Base-by-base conservation (phyloP, 2,113 vertebrate genomes). In the Oncorhynchus tshawytscha region DNA sequence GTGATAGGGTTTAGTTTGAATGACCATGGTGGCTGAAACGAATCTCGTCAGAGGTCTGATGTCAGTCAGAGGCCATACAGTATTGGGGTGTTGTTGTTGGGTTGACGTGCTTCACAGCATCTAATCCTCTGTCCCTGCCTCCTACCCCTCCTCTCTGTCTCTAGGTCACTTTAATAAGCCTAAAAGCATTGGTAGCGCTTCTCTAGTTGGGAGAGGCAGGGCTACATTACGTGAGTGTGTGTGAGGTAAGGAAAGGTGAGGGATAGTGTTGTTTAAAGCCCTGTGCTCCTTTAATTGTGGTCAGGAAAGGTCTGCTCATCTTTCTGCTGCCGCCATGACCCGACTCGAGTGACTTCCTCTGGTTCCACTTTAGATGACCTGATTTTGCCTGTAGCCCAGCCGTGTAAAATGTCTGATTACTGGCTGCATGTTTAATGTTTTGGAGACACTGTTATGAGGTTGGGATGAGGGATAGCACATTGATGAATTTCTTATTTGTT, bases 281-380 rank as follows among this genome's bases (percentile, higher is more conserved):
- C 62, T 74, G 34, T 65, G 48, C 69, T 74, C 59, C 60, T 49
- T 75, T 72, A 76, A 75, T 73, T 45, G 39, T 45, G 67, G 70
- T 74, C 77, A 71, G 78, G 71, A 57, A 65, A n/a, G 6, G 64
- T 59, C 71, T 20, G 54, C 82, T 75, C 74, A 18, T 77, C 80
- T 78, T 87, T 88, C 85, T 85, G 85, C 59, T 75, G 76, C 79
- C 31, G 3, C 24, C 72, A 34, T 71, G 54, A 57, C 15, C 15
- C 78, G 13, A 64, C 69, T 72, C 69, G 12, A 71, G 72, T 59
- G 68, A 74, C 69, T 57, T n/a, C 68, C 78, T 71, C 48, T 15
- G 73, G n/a, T 59, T 79, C 48, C 71, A 1, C 20, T 78, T 85
- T 78, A 84, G 82, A 82, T 87, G 82, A 86, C 74, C 73, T 8